A percentile compares a stretch with the other conserved stretches of the same genome.
Conservation (phyloP, 2,113 vertebrate genomes). For the Aptenodytes forsteri region DNA sequence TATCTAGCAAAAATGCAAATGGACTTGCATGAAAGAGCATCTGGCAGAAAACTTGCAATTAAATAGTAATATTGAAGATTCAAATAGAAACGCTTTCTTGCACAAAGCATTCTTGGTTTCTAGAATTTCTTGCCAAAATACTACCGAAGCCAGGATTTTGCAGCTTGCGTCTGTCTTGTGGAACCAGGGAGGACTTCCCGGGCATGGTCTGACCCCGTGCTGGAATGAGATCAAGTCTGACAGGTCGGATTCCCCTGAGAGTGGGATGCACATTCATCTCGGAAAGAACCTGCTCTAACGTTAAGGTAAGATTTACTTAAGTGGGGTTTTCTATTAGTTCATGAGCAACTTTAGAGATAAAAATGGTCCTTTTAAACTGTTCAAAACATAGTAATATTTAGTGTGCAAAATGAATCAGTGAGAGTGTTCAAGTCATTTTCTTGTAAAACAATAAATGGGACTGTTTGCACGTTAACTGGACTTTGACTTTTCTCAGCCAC, state of each 20-base stretch:
- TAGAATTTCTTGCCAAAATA: neutral
- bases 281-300: neutral
- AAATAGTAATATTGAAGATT: neutral
- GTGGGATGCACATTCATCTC: neutral
- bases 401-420: neutral
- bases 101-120: neutral
- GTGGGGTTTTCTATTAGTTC: neutral
- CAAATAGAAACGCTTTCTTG: neutral
- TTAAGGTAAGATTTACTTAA: neutral
- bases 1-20: neutral
- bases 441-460: neutral
- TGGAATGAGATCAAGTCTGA: neutral
- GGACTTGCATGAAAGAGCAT: neutral
- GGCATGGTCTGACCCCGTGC: accelerated
- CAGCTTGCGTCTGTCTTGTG: neutral
- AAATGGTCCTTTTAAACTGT: neutral
- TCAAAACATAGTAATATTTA: neutral
- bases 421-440: neutral
- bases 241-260: neutral
- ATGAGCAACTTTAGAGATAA: neutral
- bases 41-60: neutral
- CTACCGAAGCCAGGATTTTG: neutral
- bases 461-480: neutral
- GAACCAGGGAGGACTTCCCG: neutral
- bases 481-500: neutral